A percentile compares a stretch with the other conserved stretches of the same genome.
phyloP scores from a whole-genome alignment of 92 coral and sea anemone genomes.

The Meandrina meandrites region DNA sequence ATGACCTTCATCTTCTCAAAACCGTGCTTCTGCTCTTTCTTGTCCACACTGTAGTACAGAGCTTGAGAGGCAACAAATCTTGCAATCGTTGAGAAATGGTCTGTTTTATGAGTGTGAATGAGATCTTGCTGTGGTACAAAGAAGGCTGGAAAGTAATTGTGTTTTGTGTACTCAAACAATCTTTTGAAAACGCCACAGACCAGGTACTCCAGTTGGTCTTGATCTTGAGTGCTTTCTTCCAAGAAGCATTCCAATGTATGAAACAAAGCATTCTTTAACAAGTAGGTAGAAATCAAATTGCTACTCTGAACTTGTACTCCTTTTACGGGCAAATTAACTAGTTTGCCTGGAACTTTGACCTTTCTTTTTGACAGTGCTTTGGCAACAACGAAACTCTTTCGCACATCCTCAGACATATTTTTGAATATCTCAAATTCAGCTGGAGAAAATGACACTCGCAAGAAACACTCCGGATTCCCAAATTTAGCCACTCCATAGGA shows the following conservation, averaged over 20 bases:
- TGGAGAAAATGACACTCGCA: slow-evolving; percentile 48
- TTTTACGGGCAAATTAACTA: background rate
- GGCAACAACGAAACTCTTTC: slow-evolving; percentile 38
- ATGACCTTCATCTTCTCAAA: slow-evolving; percentile 27
- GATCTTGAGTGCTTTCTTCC: slow-evolving; percentile 12
- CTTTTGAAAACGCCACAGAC: slow-evolving; percentile 42
- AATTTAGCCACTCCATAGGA: slow-evolving; percentile 26
- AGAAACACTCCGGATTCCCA: slow-evolving; percentile 39
- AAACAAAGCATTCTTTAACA: slow-evolving; percentile 37
- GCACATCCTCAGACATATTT: slow-evolving; percentile 29
- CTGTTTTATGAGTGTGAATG: slow-evolving; percentile 28
- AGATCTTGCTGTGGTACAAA: slow-evolving; percentile 45
- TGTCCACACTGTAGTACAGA: slow-evolving; percentile 31
- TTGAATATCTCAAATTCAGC: slow-evolving; percentile 42
- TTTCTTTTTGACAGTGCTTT: slow-evolving; percentile 41
- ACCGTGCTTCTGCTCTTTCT: slow-evolving; percentile 28
- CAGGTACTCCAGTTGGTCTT: slow-evolving; percentile 30
- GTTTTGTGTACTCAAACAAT: slow-evolving; percentile 26
- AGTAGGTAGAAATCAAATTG: slow-evolving; percentile 12
- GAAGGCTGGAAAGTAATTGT: slow-evolving; percentile 33
- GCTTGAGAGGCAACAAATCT: slow-evolving; percentile 34
- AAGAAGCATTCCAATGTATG: slow-evolving; percentile 31
- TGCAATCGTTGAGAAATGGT: slow-evolving; percentile 6
- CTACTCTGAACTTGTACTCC: slow-evolving; percentile 1
- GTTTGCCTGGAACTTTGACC: slow-evolving; percentile 29